Base-by-base conservation (phyloP, 2,888 invertebrate genomes). In the Cistogaster globosa region DNA sequence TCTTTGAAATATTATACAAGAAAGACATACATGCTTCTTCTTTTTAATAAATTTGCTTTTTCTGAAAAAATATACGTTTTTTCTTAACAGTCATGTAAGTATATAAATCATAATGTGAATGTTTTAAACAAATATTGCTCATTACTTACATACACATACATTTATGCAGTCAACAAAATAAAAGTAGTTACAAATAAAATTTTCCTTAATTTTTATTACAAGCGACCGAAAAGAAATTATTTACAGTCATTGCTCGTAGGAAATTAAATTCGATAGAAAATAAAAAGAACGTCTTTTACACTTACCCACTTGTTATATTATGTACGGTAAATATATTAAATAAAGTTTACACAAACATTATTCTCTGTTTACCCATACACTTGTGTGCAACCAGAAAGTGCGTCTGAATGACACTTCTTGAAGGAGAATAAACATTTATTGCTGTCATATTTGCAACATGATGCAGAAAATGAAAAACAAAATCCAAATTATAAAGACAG, bases 361-460 rank as follows among this genome's bases (percentile, higher is more conserved):
- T 26, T 26, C 26, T 57, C 22, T 18, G 8, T n/a, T n/a, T 69
- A 62, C 32, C 11, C 11, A 18, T 58, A 9, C 20, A 81, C 53
- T 69, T 69, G 20, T 53, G 2, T 58, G 42, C 20, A 22, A 32
- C 45, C 32, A 12, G n/a, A 67, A 78, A 78, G 69, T 71, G 78
- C 55, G 20, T 45, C 69, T 76, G 32, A 58, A 71, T 63, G 57
- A 71, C 42, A 77, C 77, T 69, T 71, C 38, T 36, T 71, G 58
- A 58, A 58, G 58, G 22, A 58, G 22, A 14, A 71, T 53, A 76
- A 71, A 65, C 53, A 77, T 77, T 82, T 82, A 71, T 82, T 82
- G 69, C 65, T 58, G 71, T 71, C 82, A 65, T 60, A 51, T 55
- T 32, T 62, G 20, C 20, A 69, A 53, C 32, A 32, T 63, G 45